Evolutionary conservation across 2,113 vertebrate genomes (phyloP).

Genomic region (Phaethon lepturus): DNA sequence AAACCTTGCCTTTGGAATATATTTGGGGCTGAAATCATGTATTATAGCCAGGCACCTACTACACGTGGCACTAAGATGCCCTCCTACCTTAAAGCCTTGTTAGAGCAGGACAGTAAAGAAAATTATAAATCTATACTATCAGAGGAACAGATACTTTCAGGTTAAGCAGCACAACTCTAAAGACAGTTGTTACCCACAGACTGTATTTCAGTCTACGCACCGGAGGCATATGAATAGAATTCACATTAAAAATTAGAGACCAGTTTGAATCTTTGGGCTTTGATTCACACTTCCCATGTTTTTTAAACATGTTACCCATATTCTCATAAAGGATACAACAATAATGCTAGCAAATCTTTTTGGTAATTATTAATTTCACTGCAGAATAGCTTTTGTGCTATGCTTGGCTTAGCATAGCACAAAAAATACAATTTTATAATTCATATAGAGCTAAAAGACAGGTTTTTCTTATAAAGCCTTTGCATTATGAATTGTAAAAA

Average conservation of each 20-base stretch:
- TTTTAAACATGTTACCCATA: slow-evolving; percentile 60
- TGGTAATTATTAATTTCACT: slow-evolving; percentile 72
- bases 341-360: slow-evolving; percentile 66
- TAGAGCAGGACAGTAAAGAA: slow-evolving; percentile 56
- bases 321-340: slow-evolving; percentile 66
- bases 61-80: slow-evolving; percentile 49
- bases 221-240: slow-evolving; percentile 47
- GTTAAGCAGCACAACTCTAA: slow-evolving; percentile 50
- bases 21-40: slow-evolving; percentile 68
- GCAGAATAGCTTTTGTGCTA: slow-evolving; percentile 65
- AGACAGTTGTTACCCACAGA: slow-evolving; percentile 45
- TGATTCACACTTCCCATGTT: slow-evolving; percentile 71
- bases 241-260: slow-evolving; percentile 74
- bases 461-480: slow-evolving; percentile 41
- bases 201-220: slow-evolving; percentile 45
- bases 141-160: slow-evolving; percentile 45
- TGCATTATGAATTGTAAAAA: slow-evolving; percentile 20
- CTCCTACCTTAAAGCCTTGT: slow-evolving; percentile 50
- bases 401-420: slow-evolving; percentile 65
- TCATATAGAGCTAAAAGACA: background rate
- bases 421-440: no score
- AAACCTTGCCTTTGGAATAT: slow-evolving; percentile 77
- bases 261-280: slow-evolving; percentile 54
- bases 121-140: slow-evolving; percentile 49
- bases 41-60: slow-evolving; percentile 67